phyloP scores from a whole-genome alignment of 2,113 vertebrate genomes.

The Cyprinodon variegatus region DNA sequence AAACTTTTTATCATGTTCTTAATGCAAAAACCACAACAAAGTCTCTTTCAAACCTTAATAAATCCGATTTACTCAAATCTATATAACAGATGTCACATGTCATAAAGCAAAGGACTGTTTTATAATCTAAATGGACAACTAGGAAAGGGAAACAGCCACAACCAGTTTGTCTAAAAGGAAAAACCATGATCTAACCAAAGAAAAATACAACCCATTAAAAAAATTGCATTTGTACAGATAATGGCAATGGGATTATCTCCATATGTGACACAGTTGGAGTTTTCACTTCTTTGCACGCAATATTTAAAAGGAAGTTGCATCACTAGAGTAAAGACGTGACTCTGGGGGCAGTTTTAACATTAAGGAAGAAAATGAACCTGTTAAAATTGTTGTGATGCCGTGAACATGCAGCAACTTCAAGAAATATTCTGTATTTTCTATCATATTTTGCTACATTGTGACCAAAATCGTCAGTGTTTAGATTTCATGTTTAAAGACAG shows the following conservation, averaged over 20 bases:
- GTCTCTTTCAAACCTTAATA: constrained; percentile 4
- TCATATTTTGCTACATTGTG: neutral
- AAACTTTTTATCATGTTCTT: neutral
- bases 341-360: neutral
- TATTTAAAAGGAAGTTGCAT: neutral
- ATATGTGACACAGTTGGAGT: neutral
- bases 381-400: neutral
- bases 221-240: constrained; percentile 18
- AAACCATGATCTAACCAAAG: constrained; percentile 14
- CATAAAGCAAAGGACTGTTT: constrained; percentile 2
- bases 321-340: neutral
- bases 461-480: too few species aligned
- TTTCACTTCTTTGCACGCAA: constrained; percentile 1
- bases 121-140: constrained; percentile 50
- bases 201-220: constrained; percentile 1
- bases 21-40: neutral
- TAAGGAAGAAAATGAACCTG: neutral
- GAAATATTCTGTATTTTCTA: neutral
- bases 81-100: neutral
- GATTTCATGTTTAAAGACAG: too few species aligned
- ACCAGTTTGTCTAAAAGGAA: constrained; percentile 27
- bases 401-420: neutral
- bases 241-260: constrained; percentile 3
- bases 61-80: neutral
- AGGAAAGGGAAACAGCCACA: neutral